These are phyloP conservation scores for Bettongia penicillata DNA, from an alignment of 2,113 vertebrate genomes.

Conservation along the genomic window DNA sequence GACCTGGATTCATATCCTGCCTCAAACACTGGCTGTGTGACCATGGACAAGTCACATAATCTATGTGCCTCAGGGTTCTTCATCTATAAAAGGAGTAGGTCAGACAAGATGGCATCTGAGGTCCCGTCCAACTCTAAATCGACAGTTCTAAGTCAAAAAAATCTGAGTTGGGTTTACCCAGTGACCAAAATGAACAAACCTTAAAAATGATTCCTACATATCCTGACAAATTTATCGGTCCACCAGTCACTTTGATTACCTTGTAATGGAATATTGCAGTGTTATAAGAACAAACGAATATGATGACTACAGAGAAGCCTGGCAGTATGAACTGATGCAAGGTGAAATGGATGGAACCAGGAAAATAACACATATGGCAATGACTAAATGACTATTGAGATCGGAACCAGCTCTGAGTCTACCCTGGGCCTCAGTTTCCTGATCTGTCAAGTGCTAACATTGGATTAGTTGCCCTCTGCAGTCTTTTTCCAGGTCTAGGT, in stretches of 20 bases:
- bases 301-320: too few species aligned
- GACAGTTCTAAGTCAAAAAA: not conserved
- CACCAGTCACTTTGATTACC: not conserved
- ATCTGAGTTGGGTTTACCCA: not conserved
- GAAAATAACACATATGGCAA: not conserved
- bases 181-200: not conserved
- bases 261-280: not conserved
- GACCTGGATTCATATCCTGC: not conserved
- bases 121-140: not conserved
- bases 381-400: not conserved
- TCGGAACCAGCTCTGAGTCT: not conserved
- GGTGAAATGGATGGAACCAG: not conserved
- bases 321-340: not conserved
- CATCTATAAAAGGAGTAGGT: not conserved
- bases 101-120: not conserved
- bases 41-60: not conserved
- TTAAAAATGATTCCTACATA: not conserved
- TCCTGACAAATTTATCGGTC: not conserved
- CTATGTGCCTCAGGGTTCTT: not conserved
- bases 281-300: not conserved
- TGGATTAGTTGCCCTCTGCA: too few species aligned
- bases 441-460: not conserved
- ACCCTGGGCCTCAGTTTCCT: too few species aligned
- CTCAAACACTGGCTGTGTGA: not conserved
- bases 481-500: too few species aligned